Conservation (phyloP, 2,797 vertebrate species). For the Gymnopithys bicolor region DNA sequence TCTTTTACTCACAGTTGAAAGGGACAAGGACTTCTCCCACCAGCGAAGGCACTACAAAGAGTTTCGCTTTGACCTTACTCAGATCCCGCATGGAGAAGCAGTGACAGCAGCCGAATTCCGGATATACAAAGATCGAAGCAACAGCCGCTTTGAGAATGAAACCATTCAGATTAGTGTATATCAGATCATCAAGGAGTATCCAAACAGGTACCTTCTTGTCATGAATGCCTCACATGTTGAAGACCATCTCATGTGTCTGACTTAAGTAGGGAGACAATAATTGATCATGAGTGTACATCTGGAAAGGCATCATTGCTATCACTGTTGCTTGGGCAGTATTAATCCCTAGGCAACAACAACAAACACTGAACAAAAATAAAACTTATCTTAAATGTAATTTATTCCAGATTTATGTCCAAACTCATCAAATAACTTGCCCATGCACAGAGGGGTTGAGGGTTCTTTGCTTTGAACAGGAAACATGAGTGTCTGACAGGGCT, state of each 20-base stretch:
- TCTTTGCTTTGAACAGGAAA: background rate
- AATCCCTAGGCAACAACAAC: background rate
- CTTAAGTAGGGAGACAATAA: background rate
- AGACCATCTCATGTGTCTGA: background rate
- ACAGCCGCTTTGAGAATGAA: constrained; percentile 91
- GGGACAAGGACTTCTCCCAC: constrained; percentile 98
- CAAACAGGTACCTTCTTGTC: constrained; percentile 84
- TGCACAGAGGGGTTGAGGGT: background rate
- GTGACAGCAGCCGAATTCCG: constrained; percentile 97
- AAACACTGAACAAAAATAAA: background rate
- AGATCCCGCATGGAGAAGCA: constrained; percentile 95
- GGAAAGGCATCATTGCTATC: background rate
- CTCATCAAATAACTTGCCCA: background rate
- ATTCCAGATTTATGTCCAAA: background rate
- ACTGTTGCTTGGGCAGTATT: background rate
- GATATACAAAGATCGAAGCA: constrained; percentile 96
- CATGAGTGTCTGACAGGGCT: background rate
- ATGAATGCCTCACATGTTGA: background rate
- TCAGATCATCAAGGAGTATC: constrained; percentile 96
- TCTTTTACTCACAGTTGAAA: constrained; percentile 86
- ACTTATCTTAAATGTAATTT: background rate
- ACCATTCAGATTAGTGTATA: constrained; percentile 94
- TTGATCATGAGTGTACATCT: accelerated
- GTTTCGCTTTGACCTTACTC: constrained; percentile 98
- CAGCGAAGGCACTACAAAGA: constrained; percentile 98